These are phyloP conservation scores for Mesorhabditis spiculigera DNA, from an alignment of 2,888 invertebrate species.

Conservation along the genomic window DNA sequence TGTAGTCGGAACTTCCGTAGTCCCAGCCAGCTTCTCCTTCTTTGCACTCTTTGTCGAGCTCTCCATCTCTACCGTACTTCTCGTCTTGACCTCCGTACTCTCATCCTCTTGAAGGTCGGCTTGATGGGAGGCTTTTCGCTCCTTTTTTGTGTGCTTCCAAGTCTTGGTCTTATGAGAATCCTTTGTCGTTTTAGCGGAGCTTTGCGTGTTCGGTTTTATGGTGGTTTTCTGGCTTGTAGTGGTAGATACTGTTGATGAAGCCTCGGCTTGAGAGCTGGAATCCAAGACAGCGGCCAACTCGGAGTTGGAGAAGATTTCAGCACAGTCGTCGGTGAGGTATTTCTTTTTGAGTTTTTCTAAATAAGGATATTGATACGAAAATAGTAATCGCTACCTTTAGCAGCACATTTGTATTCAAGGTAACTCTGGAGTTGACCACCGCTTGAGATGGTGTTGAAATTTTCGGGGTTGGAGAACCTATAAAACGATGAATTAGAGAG, in stretches of 20 bases:
- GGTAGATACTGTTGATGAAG: neutral
- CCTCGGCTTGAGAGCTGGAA: neutral
- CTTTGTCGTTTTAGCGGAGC: neutral
- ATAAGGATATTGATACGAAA: no score
- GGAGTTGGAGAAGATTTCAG: conserved; percentile 15
- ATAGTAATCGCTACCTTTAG: no score
- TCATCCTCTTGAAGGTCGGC: neutral
- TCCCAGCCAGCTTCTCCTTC: neutral
- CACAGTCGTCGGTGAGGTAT: conserved; percentile 20
- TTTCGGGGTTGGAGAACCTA: conserved; percentile 51
- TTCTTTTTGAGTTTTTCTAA: conserved; percentile 19
- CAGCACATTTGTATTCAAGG: conserved; percentile 52
- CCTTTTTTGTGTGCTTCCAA: neutral
- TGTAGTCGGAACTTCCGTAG: neutral
- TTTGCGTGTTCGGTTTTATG: neutral
- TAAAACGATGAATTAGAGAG: neutral
- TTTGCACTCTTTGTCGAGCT: neutral
- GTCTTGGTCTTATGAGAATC: neutral
- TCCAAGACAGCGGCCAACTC: neutral
- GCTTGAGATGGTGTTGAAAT: conserved; percentile 48
- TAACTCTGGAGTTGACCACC: conserved; percentile 40
- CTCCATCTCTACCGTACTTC: neutral
- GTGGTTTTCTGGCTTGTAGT: neutral
- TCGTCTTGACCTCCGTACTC: neutral
- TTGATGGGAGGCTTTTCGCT: neutral